A percentile compares a stretch with the other conserved stretches of the same genome.
These are phyloP conservation scores for Psylliodes chrysocephalus DNA, from an alignment of 2,888 invertebrate species.

Conservation along the genomic window DNA sequence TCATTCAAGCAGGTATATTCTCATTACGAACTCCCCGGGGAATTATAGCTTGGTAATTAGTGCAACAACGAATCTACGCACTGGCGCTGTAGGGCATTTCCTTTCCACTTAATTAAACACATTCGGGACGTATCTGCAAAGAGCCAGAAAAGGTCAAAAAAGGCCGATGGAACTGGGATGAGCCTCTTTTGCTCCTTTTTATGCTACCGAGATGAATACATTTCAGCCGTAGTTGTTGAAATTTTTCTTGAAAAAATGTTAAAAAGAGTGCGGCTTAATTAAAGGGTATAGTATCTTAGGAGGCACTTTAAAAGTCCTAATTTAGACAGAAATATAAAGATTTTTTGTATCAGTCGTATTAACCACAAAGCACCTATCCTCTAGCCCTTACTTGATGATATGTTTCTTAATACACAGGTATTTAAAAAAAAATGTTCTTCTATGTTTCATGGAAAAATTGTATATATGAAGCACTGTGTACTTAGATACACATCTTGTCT, in stretches of 20 bases:
- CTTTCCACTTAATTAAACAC: slow-evolving; percentile 7
- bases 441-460: too few species aligned
- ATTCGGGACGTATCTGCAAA: slow-evolving; percentile 7
- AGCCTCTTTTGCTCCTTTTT: not conserved
- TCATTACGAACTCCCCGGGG: not conserved
- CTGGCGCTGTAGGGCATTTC: not conserved
- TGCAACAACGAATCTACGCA: not conserved
- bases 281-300: too few species aligned
- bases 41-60: not conserved
- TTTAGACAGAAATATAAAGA: too few species aligned
- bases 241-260: not conserved
- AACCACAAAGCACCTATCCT: too few species aligned
- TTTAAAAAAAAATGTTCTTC: too few species aligned
- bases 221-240: not conserved
- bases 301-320: too few species aligned
- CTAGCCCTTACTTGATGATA: too few species aligned
- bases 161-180: not conserved
- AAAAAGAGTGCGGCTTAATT: not conserved
- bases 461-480: too few species aligned
- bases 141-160: not conserved
- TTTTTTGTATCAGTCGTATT: too few species aligned
- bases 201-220: not conserved
- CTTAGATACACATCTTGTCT: too few species aligned
- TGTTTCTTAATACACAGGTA: too few species aligned
- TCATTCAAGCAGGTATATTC: not conserved